Evolutionary conservation across 2,797 vertebrate species (phyloP), one percentile per base, ranked within the genome.

Genomic region (Notoglanidium macrostoma): DNA sequence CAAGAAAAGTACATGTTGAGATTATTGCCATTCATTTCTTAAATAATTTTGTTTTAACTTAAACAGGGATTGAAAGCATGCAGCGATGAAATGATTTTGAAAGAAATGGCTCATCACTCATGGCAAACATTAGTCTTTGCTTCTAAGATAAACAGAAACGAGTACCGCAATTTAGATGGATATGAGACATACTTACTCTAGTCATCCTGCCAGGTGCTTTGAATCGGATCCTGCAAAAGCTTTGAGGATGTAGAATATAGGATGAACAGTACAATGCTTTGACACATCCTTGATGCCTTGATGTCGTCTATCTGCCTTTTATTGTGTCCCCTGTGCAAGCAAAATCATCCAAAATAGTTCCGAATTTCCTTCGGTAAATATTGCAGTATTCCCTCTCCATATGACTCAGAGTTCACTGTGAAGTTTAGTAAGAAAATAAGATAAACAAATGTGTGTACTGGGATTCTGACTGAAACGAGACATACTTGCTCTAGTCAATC

Each of bases 401-500:
- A 63, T 44, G 10, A 26, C 11, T 80, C 55, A 40, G 35, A 40
- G 23, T 61, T 61, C 78, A 61, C 54, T 57, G 11, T 35, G 11
- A 61, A 44, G 21, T 44, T 81, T 81, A 46, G 59, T 9, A 46
- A 46, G 57, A 63, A 63, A 81, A 61, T 80, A 44, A 61, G 55
- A 79, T 59, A 44, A 80, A 81, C 78, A n/a, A 32, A 81, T 65
- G 6, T 17, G 12, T 61, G 77, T 35, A 35, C 21, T 19, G 26
- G 59, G 79, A 63, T 81, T 81, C 11, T 63, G 40, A 61, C 21
- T 23, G 21, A 81, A 81, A 81, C 3, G 2, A 63, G 59, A 81
- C 7, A n/a, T 61, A 40, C 77, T 40, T 59, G 77, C 29, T 40
- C 51, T 11, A 55, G 74, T 77, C n/a, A 77, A 55, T n/a, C 49